phyloP scores from a whole-genome alignment of 2,888 invertebrate genomes.

The Rhagonycha lutea region DNA sequence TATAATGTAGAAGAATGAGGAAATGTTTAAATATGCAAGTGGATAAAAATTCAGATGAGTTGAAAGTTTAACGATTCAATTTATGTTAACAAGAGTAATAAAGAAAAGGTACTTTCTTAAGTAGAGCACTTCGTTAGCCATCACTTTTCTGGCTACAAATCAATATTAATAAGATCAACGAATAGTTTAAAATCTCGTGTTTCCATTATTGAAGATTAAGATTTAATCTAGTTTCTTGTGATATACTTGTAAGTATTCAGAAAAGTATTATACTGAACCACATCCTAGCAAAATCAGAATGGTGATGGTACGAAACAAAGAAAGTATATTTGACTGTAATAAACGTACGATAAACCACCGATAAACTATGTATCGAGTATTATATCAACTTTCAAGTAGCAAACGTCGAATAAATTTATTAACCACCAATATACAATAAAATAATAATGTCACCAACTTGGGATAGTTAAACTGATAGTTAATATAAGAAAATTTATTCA shows the following conservation, averaged over 20 bases:
- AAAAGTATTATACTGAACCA: background rate
- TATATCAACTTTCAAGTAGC: background rate
- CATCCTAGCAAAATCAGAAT: background rate
- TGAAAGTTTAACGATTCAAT: conserved; percentile 22
- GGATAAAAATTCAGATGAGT: conserved; percentile 15
- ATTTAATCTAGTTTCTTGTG: background rate
- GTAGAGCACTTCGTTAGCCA: conserved; percentile 1
- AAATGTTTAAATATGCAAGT: conserved; percentile 17
- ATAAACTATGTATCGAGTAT: background rate
- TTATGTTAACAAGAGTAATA: conserved; percentile 1
- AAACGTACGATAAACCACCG: too few relatives aligned
- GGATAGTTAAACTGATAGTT: background rate
- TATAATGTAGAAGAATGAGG: conserved; percentile 17
- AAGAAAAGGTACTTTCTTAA: background rate
- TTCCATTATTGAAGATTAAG: background rate
- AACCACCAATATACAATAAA: background rate
- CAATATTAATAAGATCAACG: background rate
- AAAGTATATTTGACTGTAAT: too few relatives aligned
- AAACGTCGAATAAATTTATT: background rate
- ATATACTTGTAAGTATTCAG: background rate
- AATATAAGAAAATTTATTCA: too few relatives aligned
- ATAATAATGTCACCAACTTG: background rate
- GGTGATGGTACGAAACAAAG: background rate
- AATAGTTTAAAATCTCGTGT: background rate
- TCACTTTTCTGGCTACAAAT: background rate